Evolutionary conservation across 2,797 vertebrate species (phyloP).

Genomic region (Oophaga sylvatica): DNA sequence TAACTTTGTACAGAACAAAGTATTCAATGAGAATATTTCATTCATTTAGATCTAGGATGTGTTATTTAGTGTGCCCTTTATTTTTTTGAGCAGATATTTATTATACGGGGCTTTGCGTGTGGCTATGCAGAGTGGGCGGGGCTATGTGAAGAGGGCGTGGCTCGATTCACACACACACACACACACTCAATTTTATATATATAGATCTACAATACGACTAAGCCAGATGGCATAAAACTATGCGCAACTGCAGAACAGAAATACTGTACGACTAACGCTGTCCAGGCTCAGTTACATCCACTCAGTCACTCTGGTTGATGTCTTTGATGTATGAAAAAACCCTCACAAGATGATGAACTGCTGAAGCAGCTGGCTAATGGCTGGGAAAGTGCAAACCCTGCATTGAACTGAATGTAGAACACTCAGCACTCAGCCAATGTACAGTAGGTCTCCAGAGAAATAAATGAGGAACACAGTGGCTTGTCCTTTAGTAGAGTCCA

Average conservation of each 20-base stretch:
- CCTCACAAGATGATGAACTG: constrained; percentile 78
- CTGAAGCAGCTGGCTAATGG: constrained; percentile 81
- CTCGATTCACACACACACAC: no score
- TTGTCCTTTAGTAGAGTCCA: constrained; percentile 69
- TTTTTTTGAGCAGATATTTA: no score
- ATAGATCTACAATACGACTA: constrained; percentile 66
- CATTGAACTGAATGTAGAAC: constrained; percentile 75
- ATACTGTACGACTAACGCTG: constrained; percentile 65
- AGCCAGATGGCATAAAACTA: constrained; percentile 76
- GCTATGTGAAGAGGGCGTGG: no score
- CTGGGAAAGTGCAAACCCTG: constrained; percentile 82
- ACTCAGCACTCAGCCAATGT: constrained; percentile 73
- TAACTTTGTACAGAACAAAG: no score
- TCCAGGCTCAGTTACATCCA: constrained; percentile 76
- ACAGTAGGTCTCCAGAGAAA: constrained; percentile 66
- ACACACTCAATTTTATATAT: no score
- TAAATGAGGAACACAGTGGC: constrained; percentile 59
- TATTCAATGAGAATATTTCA: no score
- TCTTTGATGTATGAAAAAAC: constrained; percentile 77
- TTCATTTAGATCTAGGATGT: no score
- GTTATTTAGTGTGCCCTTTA: no score
- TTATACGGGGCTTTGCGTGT: no score
- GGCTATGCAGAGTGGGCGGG: no score
- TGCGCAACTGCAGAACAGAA: constrained; percentile 32
- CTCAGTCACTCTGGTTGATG: constrained; percentile 76